phyloP scores from a whole-genome alignment of 2,797 vertebrate species.

The Pseudochirops cupreus region DNA sequence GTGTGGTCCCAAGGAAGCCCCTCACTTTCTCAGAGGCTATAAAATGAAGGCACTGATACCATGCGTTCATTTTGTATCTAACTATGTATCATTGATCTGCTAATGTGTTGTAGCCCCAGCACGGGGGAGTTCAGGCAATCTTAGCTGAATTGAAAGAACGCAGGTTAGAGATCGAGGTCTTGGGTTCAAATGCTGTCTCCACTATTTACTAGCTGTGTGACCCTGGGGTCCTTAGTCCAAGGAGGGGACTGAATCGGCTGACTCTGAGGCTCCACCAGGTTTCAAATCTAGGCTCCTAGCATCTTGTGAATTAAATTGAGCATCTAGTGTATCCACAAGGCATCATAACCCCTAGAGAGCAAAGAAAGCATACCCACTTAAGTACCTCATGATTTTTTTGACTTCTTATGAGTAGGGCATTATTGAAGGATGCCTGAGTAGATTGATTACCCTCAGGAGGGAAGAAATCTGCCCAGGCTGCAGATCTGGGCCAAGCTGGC shows the following conservation, averaged over 20 bases:
- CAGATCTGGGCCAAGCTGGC: background rate
- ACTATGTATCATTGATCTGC: background rate
- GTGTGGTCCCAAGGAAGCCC: background rate
- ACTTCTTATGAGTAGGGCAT: background rate
- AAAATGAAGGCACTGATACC: background rate
- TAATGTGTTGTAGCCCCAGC: background rate
- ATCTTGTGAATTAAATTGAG: background rate
- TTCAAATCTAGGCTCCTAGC: background rate
- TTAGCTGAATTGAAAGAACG: background rate
- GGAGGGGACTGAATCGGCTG: background rate
- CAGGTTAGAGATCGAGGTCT: background rate
- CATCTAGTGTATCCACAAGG: background rate
- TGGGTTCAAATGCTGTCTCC: background rate
- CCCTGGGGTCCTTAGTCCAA: background rate
- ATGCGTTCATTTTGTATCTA: background rate
- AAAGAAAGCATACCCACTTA: background rate
- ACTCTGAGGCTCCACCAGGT: background rate
- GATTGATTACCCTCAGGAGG: background rate
- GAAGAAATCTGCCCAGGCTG: background rate
- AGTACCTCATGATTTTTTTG: background rate
- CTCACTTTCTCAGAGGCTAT: background rate
- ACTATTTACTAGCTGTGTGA: background rate
- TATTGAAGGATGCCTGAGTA: background rate
- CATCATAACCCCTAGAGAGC: background rate
- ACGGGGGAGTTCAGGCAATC: background rate